Evolutionary conservation across 2,797 vertebrate genomes (phyloP), one percentile per base, ranked within the genome.

Genomic region (Gobio occitaniae): DNA sequence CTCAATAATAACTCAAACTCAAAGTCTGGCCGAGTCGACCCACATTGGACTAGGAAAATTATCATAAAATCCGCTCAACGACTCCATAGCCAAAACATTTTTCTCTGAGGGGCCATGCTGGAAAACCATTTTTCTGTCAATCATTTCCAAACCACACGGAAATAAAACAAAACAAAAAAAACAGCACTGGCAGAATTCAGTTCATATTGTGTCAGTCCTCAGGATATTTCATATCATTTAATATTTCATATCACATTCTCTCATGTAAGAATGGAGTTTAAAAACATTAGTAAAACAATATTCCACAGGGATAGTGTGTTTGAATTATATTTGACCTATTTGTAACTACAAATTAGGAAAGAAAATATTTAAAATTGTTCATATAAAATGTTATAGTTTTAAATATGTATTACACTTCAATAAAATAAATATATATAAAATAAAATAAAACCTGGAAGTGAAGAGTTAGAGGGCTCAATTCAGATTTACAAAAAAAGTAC

Each of bases 21-120:
- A 25, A 65, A 66, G 77, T 44, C 48, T 66, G 76, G 56, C n/a
- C 2, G 54, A 74, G 56, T 3, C 52, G 85, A 50, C 80, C 85
- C 59, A 32, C 32, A 83, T 78, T 32, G 38, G 65, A 71, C 85
- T 50, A 78, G 38, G 79, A 86, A 71, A 82, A 86, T 70, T 78
- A 83, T 78, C 66, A 78, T 78, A 68, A 32, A 52, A 69, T 48
- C 41, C 5, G 41, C 65, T 32, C 19, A 25, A 19, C 6, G 21
- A 25, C 63, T 38, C 41, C 15, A 2, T 78, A 63, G 65, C 85
- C 80, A 77, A 61, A 86, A 82, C 52, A 77, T 61, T 71, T 70
- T 69, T 77, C 72, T 82, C 65, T 29, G 12, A 68, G 75, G 41
- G 61, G 36, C 71, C 6, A 17, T 61, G 71, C 50, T 17, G 25